Evolutionary conservation across 2,888 invertebrate species (phyloP).

Genomic region (Nematopogon swammerdamellus): DNA sequence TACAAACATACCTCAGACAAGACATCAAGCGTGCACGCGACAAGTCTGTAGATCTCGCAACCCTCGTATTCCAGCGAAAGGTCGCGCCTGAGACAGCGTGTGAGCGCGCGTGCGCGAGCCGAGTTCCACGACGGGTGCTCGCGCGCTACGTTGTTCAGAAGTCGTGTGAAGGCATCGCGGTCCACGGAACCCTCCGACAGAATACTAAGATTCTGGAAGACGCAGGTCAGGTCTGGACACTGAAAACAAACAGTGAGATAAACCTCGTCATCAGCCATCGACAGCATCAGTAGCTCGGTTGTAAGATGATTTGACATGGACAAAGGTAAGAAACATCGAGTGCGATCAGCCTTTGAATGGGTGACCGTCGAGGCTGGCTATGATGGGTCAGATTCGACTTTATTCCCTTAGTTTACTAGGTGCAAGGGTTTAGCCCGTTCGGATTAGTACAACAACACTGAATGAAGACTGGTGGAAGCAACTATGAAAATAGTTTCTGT

Average conservation of each 20-base stretch:
- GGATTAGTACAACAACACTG: too few relatives aligned
- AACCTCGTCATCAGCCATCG: too few relatives aligned
- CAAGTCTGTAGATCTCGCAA: slow-evolving; percentile 34
- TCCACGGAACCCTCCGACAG: slow-evolving; percentile 23
- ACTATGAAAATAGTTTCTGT: too few relatives aligned
- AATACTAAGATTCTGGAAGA: slow-evolving; percentile 30
- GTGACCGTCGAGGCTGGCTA: too few relatives aligned
- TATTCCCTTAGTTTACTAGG: too few relatives aligned
- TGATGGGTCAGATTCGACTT: too few relatives aligned
- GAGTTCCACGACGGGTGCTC: slow-evolving; percentile 25
- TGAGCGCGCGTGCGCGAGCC: slow-evolving; percentile 32
- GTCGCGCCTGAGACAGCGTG: slow-evolving; percentile 27
- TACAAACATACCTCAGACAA: slow-evolving; percentile 43
- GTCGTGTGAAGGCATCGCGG: slow-evolving; percentile 23
- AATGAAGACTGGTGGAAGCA: too few relatives aligned
- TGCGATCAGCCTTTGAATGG: too few relatives aligned
- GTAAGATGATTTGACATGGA: too few relatives aligned
- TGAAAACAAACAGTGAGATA: slow-evolving; percentile 17
- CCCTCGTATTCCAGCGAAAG: slow-evolving; percentile 19
- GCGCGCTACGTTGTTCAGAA: slow-evolving; percentile 30
- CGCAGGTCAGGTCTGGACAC: slow-evolving; percentile 35
- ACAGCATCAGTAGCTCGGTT: too few relatives aligned
- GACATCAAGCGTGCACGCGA: slow-evolving; percentile 37
- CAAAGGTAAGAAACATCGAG: too few relatives aligned
- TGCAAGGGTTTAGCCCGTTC: too few relatives aligned